These are phyloP conservation scores for Pyrrhosoma nymphula DNA, from an alignment of 2,888 invertebrate species.

Conservation along the genomic window DNA sequence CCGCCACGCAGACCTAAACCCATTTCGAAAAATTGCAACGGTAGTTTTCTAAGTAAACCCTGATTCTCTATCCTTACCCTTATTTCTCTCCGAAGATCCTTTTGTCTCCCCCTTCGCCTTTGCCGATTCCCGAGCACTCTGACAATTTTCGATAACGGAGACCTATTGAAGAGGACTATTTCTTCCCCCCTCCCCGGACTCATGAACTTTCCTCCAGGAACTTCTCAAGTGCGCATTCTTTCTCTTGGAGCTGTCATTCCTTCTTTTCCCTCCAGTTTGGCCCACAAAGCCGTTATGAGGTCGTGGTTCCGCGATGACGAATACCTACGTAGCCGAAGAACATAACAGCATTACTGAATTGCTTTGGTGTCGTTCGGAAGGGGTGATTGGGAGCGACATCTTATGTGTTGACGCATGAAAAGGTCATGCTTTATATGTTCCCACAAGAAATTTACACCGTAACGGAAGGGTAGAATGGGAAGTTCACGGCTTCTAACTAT, in stretches of 20 bases:
- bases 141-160: slow-evolving; percentile 21
- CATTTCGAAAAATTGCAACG: too few species aligned
- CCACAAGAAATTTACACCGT: background rate
- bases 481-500: background rate
- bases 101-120: background rate
- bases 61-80: too few species aligned
- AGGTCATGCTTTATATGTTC: background rate
- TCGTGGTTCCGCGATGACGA: background rate
- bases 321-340: background rate
- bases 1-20: too few species aligned
- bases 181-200: background rate
- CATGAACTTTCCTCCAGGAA: background rate
- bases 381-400: background rate
- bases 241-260: background rate
- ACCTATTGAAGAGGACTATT: background rate
- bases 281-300: background rate
- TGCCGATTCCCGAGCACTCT: background rate
- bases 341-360: background rate
- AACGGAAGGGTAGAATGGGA: background rate
- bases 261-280: background rate
- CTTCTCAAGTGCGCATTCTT: background rate
- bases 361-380: background rate
- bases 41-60: too few species aligned
- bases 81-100: background rate
- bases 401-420: background rate